Percentiles rank a stretch among this genome's conserved stretches.
Conservation (phyloP, 2,113 vertebrate genomes). For the Myiozetetes cayanensis region DNA sequence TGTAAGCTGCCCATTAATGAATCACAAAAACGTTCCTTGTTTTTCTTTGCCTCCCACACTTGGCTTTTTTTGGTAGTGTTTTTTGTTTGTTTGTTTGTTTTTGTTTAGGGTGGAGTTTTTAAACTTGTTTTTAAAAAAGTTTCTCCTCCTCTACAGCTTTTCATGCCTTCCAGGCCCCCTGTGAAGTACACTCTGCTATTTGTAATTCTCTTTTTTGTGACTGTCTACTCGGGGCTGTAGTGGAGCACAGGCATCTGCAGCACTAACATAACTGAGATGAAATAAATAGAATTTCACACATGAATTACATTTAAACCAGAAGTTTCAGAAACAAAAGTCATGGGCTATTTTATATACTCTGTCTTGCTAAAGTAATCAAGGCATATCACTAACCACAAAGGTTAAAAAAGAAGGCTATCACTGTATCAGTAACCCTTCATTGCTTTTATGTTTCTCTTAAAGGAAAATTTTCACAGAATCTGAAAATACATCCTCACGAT, state of each 20-base stretch:
- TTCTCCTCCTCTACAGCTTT: neutral
- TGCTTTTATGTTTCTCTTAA: neutral
- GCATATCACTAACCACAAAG: neutral
- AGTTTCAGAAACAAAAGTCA: neutral
- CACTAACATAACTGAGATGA: neutral
- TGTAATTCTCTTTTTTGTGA: neutral
- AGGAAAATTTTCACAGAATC: neutral
- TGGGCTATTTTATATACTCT: neutral
- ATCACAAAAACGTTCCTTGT: neutral
- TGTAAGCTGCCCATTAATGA: neutral
- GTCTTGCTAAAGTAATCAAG: neutral
- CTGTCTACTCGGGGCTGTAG: neutral
- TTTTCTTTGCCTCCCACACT: neutral
- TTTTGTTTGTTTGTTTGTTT: too few species aligned
- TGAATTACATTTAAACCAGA: neutral
- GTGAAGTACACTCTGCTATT: neutral
- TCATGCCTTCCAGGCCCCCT: neutral
- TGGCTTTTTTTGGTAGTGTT: neutral
- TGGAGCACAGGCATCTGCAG: neutral
- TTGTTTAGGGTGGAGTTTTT: neutral
- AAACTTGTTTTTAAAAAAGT: neutral
- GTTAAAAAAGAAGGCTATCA: neutral
- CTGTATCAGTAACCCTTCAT: neutral
- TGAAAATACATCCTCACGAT: fast-evolving
- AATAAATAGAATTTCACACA: neutral